Conservation (phyloP, 2,797 vertebrate species). For the Stomatorhinus walkeri region DNA sequence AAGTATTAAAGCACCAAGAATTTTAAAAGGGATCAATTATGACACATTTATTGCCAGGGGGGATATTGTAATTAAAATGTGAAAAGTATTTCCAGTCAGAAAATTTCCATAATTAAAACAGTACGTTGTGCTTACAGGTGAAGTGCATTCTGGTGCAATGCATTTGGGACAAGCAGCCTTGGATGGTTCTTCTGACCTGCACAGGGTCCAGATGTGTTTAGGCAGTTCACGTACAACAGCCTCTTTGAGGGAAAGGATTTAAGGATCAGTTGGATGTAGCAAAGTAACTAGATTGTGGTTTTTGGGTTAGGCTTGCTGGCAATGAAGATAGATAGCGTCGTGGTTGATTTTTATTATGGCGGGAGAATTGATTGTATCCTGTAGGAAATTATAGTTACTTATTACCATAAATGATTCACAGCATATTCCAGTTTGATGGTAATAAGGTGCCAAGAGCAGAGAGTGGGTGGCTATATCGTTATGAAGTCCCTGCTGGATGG, state of each 20-base stretch:
- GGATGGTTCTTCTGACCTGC: not conserved
- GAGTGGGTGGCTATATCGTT: not conserved
- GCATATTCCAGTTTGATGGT: not conserved
- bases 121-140: not conserved
- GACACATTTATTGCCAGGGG: not conserved
- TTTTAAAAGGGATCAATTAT: conserved; percentile 4
- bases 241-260: not conserved
- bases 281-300: not conserved
- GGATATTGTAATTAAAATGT: conserved; percentile 12
- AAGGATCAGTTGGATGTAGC: not conserved
- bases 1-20: not conserved
- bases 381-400: not conserved
- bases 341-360: not conserved
- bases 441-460: not conserved
- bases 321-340: not conserved
- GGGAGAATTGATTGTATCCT: not conserved
- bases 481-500: not conserved
- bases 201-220: not conserved
- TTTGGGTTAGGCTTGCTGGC: not conserved
- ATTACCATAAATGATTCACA: not conserved
- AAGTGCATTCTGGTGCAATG: not conserved
- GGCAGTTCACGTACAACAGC: not conserved
- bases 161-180: not conserved
- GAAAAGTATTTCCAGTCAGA: not conserved
- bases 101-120: conserved; percentile 5